Evolutionary conservation across 2,113 vertebrate species (phyloP).

Genomic region (Spilogale gracilis): DNA sequence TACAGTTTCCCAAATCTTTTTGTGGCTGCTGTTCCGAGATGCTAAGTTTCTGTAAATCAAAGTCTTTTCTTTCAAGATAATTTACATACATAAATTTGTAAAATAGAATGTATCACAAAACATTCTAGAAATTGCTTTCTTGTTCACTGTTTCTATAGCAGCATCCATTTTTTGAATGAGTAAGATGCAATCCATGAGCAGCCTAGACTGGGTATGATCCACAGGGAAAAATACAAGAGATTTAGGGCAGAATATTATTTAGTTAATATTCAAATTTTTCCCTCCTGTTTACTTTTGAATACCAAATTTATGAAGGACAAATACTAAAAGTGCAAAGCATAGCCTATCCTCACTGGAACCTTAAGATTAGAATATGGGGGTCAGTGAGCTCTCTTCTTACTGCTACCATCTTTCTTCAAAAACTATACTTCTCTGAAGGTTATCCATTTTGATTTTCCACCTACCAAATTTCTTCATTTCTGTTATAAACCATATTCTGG

Average conservation of each 20-base stretch:
- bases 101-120: background rate
- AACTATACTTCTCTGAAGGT: background rate
- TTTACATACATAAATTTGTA: background rate
- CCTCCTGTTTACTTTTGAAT: background rate
- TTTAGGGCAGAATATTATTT: background rate
- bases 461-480: background rate
- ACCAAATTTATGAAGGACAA: background rate
- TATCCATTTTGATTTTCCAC: background rate
- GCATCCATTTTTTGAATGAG: background rate
- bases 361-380: background rate
- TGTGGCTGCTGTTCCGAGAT: background rate
- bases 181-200: background rate
- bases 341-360: background rate
- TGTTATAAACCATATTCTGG: background rate
- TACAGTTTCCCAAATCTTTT: background rate
- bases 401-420: background rate
- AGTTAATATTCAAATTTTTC: background rate
- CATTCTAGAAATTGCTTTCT: background rate
- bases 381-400: background rate
- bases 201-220: background rate
- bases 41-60: background rate
- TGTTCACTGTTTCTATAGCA: background rate
- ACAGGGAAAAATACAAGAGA: background rate
- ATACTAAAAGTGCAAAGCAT: background rate
- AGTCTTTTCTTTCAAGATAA: slow-evolving; percentile 3